phyloP scores from a whole-genome alignment of 2,888 invertebrate genomes.

The Acleris laterana region DNA sequence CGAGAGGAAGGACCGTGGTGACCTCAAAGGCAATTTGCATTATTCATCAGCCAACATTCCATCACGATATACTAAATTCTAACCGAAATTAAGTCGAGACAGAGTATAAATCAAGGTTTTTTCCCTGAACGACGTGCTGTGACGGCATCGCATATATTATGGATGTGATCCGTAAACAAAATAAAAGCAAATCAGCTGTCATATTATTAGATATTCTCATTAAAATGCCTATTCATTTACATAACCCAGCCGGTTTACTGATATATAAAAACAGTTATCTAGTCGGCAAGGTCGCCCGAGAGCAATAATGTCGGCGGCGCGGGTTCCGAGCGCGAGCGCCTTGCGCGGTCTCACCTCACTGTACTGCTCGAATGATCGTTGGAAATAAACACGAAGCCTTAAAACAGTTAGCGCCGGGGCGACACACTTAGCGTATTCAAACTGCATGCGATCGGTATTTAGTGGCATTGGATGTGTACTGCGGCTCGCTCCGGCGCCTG shows the following conservation, averaged over 20 bases:
- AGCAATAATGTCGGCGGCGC: slow-evolving; percentile 26
- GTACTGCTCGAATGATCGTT: too few relatives aligned
- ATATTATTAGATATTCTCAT: slow-evolving; percentile 21
- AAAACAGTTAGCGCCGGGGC: too few relatives aligned
- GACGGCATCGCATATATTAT: slow-evolving; percentile 29
- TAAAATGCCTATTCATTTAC: slow-evolving; percentile 45
- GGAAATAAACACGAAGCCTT: too few relatives aligned
- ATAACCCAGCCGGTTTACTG: slow-evolving; percentile 57
- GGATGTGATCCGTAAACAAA: slow-evolving; percentile 20
- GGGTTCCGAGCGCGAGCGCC: background rate
- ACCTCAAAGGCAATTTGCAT: slow-evolving; percentile 44
- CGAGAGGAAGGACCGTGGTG: slow-evolving; percentile 41
- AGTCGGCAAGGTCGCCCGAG: slow-evolving; percentile 58
- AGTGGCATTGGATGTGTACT: too few relatives aligned
- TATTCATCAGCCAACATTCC: slow-evolving; percentile 43
- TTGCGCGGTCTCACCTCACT: too few relatives aligned
- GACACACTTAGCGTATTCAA: too few relatives aligned
- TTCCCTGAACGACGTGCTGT: slow-evolving; percentile 12
- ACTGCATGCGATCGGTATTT: too few relatives aligned
- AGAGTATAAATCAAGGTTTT: slow-evolving; percentile 19
- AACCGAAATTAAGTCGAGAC: slow-evolving; percentile 21
- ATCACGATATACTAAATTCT: slow-evolving; percentile 29
- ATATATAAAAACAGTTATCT: slow-evolving; percentile 57
- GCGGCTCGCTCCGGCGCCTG: too few relatives aligned
- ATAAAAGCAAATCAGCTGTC: slow-evolving; percentile 51